Percentiles rank a stretch among this genome's conserved stretches.
Evolutionary conservation across 2,113 vertebrate genomes (phyloP).

Genomic region (Struthidea cinerea): DNA sequence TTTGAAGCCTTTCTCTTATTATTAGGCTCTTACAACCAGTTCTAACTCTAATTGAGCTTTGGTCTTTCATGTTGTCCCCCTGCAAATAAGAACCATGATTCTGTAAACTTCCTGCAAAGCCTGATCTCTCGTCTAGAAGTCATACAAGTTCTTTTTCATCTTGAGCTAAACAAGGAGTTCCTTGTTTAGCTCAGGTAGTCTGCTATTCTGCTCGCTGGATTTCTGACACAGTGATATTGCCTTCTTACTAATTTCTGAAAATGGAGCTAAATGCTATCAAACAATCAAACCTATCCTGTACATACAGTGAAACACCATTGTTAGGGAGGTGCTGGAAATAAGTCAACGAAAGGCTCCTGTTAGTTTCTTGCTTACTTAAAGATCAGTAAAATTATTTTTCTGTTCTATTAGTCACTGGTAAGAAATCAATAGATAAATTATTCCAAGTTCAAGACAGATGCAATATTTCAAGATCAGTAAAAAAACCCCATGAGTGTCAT

Average conservation of each 20-base stretch:
- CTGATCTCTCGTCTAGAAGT: not conserved
- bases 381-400: not conserved
- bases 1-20: not conserved
- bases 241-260: not conserved
- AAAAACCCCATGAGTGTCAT: not conserved
- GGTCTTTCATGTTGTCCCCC: not conserved
- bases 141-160: not conserved
- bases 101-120: not conserved
- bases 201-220: not conserved
- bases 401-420: not conserved
- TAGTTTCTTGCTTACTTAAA: not conserved
- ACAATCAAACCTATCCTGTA: not conserved
- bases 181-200: not conserved
- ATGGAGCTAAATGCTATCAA: not conserved
- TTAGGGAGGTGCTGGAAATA: not conserved
- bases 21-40: not conserved
- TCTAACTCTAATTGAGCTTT: not conserved
- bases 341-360: not conserved
- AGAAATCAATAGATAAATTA: not conserved
- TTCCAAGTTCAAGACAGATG: not conserved
- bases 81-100: not conserved
- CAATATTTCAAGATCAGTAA: not conserved
- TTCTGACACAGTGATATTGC: not conserved
- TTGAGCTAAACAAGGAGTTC: not conserved
- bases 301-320: rapidly evolving